Evolutionary conservation across 1,140 invertebrate species (phyloP), one percentile per base, ranked within the genome.

Genomic region (Eupeodes corollae): DNA sequence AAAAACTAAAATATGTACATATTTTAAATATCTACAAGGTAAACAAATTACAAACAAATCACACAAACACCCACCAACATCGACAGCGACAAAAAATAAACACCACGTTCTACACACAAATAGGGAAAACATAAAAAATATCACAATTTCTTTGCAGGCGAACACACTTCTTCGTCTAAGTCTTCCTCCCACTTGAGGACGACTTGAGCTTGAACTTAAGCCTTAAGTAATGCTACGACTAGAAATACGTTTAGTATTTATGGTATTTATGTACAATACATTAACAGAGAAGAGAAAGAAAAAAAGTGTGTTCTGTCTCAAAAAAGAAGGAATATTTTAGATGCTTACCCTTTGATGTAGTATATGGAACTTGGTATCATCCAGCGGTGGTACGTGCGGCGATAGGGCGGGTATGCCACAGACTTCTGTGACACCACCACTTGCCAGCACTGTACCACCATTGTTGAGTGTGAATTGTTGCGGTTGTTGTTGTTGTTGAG

Each of bases 321-420:
- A 19, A 11, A 42, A 16, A 42, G 30, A 42, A 42, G 18, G 19
- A 42, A 18, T 44, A 21, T 19, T 34, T 46, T 15, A 48, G 41
- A 49, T 48, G 51, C 83, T 88, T 85, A 91, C 86, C 82, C 86
- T 80, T 73, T 86, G 83, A 70, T 88, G 85, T 59, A 90, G 78
- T 68, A 84, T 79, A 74, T 82, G 79, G 63, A 86, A 79, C 73
- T 86, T 83, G 73, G 79, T 77, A 71, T 83, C 76, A 47, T 67
- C 66, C 43, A 65, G 52, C 42, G 71, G 69, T 21, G 72, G 68
- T 39, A 64, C 56, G 35, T 68, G 70, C 33, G 71, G 60, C 30
- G 73, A 61, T 9, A 55, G 21, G 16, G 47, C 58, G 15, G 56
- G 46, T 48, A 57, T 39, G 15, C 59, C 32, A 1, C 57, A 58